These are phyloP conservation scores for Chrysogorgia sp. DNA, from an alignment of 92 coral and sea anemone genomes.

Conservation along the genomic window DNA sequence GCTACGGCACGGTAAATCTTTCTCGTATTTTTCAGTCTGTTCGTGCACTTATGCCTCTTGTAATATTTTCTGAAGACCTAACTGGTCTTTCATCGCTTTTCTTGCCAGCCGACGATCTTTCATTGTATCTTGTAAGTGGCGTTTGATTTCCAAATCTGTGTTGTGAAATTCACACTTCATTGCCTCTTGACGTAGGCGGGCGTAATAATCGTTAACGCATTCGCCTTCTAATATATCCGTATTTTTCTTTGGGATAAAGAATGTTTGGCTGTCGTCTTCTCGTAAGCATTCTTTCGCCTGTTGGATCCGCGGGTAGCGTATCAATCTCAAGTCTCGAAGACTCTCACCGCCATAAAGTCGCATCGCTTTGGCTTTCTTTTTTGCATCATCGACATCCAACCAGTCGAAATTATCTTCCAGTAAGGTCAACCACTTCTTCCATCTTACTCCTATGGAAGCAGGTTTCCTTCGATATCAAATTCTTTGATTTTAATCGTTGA, in stretches of 20 bases:
- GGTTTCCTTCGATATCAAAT: constrained; percentile 19
- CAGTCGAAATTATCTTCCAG: constrained; percentile 26
- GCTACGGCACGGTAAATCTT: not conserved
- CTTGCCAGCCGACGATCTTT: constrained; percentile 11
- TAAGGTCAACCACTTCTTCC: constrained; percentile 26
- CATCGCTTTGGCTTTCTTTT: too few relatives aligned
- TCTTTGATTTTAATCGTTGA: constrained; percentile 8
- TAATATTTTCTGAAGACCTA: constrained; percentile 9
- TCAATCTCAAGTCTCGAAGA: constrained; percentile 15
- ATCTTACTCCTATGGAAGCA: not conserved
- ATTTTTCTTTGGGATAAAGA: constrained; percentile 22
- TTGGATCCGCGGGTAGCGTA: constrained; percentile 9
- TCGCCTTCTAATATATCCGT: constrained; percentile 8
- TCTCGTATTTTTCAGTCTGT: constrained; percentile 20
- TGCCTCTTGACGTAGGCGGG: constrained; percentile 33
- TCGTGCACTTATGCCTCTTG: constrained; percentile 13
- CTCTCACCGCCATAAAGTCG: constrained; percentile 9
- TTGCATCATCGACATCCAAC: constrained; percentile 4
- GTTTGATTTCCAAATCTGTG: constrained; percentile 9
- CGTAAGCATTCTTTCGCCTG: not conserved
- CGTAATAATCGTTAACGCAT: constrained; percentile 18
- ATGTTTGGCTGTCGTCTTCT: constrained; percentile 6
- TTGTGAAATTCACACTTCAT: constrained; percentile 14
- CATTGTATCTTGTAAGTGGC: constrained; percentile 17
- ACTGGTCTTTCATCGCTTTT: constrained; percentile 9